Evolutionary conservation across 2,113 vertebrate genomes (phyloP).

Genomic region (Peromyscus californicus): DNA sequence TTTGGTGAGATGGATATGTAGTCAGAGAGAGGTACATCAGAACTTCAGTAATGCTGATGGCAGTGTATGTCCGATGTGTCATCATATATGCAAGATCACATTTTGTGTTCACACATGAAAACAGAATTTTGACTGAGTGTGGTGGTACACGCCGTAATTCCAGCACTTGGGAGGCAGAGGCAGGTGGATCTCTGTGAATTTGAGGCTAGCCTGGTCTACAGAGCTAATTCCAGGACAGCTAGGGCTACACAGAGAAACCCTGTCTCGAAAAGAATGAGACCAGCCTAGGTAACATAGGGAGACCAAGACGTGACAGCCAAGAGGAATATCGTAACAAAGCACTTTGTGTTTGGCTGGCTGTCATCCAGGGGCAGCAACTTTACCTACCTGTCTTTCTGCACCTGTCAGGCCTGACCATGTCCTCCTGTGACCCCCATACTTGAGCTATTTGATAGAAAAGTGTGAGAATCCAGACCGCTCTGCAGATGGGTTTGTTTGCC

Average conservation of each 20-base stretch:
- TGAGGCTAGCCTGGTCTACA: too few relatives aligned
- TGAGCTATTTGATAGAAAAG: background rate
- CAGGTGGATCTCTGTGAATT: too few relatives aligned
- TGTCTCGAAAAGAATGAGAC: too few relatives aligned
- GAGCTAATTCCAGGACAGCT: too few relatives aligned
- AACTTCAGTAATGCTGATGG: background rate
- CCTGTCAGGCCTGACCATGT: background rate
- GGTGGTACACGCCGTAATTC: background rate
- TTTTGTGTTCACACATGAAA: background rate
- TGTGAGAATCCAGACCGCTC: background rate
- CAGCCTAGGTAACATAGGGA: background rate
- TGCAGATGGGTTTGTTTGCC: background rate
- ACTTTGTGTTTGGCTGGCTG: background rate
- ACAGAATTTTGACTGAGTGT: background rate
- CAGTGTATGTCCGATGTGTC: too few relatives aligned
- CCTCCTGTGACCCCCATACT: background rate
- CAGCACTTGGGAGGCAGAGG: background rate
- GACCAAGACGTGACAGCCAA: background rate
- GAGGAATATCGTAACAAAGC: background rate
- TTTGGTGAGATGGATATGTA: background rate
- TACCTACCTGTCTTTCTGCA: background rate
- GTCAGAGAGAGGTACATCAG: background rate
- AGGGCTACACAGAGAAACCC: too few relatives aligned
- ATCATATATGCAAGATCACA: background rate
- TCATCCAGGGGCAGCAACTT: background rate